Percentiles rank a stretch among this genome's conserved stretches.
These are phyloP conservation scores for Melanotaenia duboulayi DNA, from an alignment of 2,113 vertebrate genomes.

Conservation along the genomic window DNA sequence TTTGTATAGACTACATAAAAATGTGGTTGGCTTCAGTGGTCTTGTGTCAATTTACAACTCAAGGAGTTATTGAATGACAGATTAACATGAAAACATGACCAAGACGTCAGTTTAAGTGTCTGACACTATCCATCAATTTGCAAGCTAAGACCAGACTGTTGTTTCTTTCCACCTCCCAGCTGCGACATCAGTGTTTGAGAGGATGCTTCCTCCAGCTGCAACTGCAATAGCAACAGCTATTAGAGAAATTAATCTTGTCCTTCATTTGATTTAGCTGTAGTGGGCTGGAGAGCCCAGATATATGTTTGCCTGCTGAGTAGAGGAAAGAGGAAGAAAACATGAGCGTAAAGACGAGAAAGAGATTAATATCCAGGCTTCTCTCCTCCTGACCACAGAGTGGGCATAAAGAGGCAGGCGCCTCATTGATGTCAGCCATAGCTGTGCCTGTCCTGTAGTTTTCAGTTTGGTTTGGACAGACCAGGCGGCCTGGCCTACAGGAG, in stretches of 20 bases:
- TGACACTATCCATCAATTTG: slow-evolving; percentile 34
- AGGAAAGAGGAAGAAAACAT: slow-evolving; percentile 68
- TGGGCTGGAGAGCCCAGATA: slow-evolving; percentile 66
- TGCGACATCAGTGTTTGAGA: slow-evolving; percentile 38
- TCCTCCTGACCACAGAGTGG: slow-evolving; percentile 80
- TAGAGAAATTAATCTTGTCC: slow-evolving; percentile 45
- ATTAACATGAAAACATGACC: slow-evolving; percentile 45
- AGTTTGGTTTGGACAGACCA: slow-evolving; percentile 81
- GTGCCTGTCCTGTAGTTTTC: slow-evolving; percentile 79
- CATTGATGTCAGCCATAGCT: slow-evolving; percentile 79
- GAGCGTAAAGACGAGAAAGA: slow-evolving; percentile 61
- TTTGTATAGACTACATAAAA: slow-evolving; percentile 17
- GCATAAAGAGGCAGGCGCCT: slow-evolving; percentile 74
- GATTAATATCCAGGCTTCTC: slow-evolving; percentile 79
- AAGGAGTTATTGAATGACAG: slow-evolving; percentile 43
- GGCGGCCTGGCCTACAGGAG: slow-evolving; percentile 75
- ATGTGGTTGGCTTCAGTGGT: slow-evolving; percentile 21
- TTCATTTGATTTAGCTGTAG: slow-evolving; percentile 64
- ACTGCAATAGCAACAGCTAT: slow-evolving; percentile 41
- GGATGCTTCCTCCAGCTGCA: slow-evolving; percentile 47
- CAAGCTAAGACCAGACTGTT: slow-evolving; percentile 28
- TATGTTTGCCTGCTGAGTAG: slow-evolving; percentile 60
- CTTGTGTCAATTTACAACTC: slow-evolving; percentile 20
- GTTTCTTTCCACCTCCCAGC: slow-evolving; percentile 32
- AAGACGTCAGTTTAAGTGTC: slow-evolving; percentile 20